phyloP scores from a whole-genome alignment of 2,113 vertebrate genomes.

The Urocolius indicus region DNA sequence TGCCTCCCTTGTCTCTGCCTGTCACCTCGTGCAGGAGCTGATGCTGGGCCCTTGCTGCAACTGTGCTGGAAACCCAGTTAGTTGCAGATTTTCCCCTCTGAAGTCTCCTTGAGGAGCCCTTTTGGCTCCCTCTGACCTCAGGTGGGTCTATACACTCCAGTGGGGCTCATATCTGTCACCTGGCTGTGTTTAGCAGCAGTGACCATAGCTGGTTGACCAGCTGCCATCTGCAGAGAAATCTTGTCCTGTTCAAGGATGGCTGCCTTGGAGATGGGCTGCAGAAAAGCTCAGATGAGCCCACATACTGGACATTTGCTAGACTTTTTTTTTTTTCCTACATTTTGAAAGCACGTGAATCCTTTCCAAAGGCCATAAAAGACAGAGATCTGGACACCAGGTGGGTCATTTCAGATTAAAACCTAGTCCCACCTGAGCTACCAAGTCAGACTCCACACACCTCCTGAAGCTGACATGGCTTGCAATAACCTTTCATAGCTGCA shows the following conservation, averaged over 20 bases:
- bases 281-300: background rate
- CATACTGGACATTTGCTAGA: background rate
- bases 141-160: background rate
- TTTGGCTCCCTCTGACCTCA: background rate
- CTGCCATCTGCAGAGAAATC: background rate
- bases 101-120: background rate
- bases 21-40: background rate
- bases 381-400: background rate
- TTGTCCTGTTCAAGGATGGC: background rate
- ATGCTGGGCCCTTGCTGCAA: background rate
- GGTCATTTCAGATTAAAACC: background rate
- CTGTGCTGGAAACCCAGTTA: accelerated
- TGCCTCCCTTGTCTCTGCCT: background rate
- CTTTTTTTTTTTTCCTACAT: background rate
- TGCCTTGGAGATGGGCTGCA: background rate
- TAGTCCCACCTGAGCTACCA: background rate
- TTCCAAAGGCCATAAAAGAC: background rate
- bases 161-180: background rate
- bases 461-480: background rate
- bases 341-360: background rate
- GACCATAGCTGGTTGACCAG: background rate
- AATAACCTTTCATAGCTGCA: background rate
- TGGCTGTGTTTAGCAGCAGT: background rate
- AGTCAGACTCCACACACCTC: background rate
- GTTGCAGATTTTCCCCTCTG: background rate